Evolutionary conservation across 2,888 invertebrate genomes (phyloP), one percentile per base, ranked within the genome.

Genomic region (Caenorhabditis sinica): DNA sequence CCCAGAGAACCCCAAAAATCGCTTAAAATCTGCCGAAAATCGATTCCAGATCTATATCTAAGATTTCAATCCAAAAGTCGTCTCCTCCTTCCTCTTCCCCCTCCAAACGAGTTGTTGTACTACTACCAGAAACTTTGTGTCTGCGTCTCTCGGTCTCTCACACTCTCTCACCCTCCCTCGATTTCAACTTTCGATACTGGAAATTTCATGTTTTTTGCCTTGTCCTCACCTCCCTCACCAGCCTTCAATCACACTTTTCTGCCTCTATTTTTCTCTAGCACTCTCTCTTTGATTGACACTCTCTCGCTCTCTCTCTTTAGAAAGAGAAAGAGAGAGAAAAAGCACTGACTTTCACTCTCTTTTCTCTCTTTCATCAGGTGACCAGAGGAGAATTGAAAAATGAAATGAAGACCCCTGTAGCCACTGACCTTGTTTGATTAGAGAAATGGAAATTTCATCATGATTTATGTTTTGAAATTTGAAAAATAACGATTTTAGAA

Each of bases 231-330:
- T 45, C 40, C 13, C 17, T 45, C 45, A 45, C 28, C n/a, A 51
- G 17, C 56, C 68, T 68, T 51, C 51, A 51, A 56, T 69, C 56
- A 40, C 69, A 69, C 56, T 40, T 40, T 40, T 15, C 23, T 6
- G 30, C 3, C 51, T 28, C 36, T 33, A 13, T 17, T 17, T n/a
- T n/a, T 33, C n/a, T 33, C 11, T 40, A 40, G 13, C 13, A 40
- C 40, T 51, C 20, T 66, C 51, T 69, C 69, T 69, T 56, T 69
- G 69, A 56, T 69, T 69, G 69, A 40, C 69, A 69, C 56, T 6
- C 36, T 15, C 49, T 17, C 66, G 17, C 36, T 33, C 23, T 8
- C 49, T 33, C 17, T 33, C 11, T 28, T 8, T 2, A 40, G 13
- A 40, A 13, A 40, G 40, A 40, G 40, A 40, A 13, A 36, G 33